Evolutionary conservation across 2,888 invertebrate genomes (phyloP), one percentile per base, ranked within the genome.

Genomic region (Hermaeophaga mercurialis): DNA sequence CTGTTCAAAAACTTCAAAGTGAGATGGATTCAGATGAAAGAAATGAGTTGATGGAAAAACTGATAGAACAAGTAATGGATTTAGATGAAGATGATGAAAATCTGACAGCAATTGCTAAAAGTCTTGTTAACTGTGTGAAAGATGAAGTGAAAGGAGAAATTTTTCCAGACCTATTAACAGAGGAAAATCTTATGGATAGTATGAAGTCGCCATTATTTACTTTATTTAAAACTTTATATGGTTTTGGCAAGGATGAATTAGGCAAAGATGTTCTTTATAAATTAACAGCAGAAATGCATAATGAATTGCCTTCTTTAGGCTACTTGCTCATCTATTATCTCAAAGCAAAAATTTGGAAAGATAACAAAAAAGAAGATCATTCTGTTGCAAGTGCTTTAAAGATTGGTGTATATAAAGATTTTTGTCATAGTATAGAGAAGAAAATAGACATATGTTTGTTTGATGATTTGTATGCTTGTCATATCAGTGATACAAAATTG

Each of bases 311-410:
- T 8, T 84, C 47, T 73, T 83, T 93, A 54, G 96, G 96, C 39
- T 95, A 92, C 77, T 84, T 91, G 68, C 82, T 96, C 62, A 80
- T 96, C 46, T 96, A 94, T 80, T 96, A 93, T 79, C 81, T 94
- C 64, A 94, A 93, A 84, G 90, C 90, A 59, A 81, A 90, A 84
- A 80, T 79, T 31, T 71, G 79, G 71, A 81, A 80, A 66, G 81
- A 81, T 61, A 79, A 78, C 56, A 80, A 80, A 70, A 79, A 66
- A 74, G 81, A 76, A 70, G 80, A 81, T 60, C 76, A 73, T 57
- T 71, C 75, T 5, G 76, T 76, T 68, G 70, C 73, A 33, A 75
- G 85, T 64, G 85, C 85, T 67, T 90, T 92, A 66, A 94, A 93
- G 80, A 85, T 91, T 68, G 86, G 87, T 64, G 84, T 93, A 47